phyloP scores from a whole-genome alignment of 37 sponge, comb jelly and placozoan species.

The Axinella damicornis region DNA sequence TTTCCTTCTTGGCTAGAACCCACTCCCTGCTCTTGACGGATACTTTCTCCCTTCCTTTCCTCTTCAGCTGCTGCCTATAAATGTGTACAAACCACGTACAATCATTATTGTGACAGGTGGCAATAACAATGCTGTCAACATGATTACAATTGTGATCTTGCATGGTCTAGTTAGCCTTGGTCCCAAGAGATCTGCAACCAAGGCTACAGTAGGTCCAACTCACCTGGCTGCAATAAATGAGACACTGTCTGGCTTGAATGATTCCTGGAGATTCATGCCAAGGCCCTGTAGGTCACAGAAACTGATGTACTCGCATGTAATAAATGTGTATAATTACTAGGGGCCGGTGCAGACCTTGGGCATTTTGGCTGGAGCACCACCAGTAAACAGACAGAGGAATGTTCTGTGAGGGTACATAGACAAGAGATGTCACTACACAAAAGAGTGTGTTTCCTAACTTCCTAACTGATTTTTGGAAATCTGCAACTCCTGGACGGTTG shows the following conservation, averaged over 20 bases:
- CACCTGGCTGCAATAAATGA: constrained; percentile 70
- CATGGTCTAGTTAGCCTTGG: no score
- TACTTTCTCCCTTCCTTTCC: constrained; percentile 58
- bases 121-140: no score
- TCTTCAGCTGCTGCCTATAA: constrained; percentile 50
- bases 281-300: constrained; percentile 57
- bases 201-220: no score
- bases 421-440: background rate
- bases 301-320: no score
- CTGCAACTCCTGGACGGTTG: no score
- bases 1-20: constrained; percentile 94
- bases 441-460: no score
- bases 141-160: no score
- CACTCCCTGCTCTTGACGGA: constrained; percentile 92
- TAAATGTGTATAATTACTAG: no score
- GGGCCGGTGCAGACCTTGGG: constrained; percentile 45
- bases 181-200: no score
- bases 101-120: no score
- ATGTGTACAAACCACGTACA: no score
- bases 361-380: constrained; percentile 77
- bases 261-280: constrained; percentile 57
- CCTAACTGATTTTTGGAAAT: no score
- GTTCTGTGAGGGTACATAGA: constrained; percentile 54
- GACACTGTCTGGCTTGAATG: constrained; percentile 22
- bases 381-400: constrained; percentile 97